Evolutionary conservation across 2,113 vertebrate genomes (phyloP).

Genomic region (Corythoichthys intestinalis): DNA sequence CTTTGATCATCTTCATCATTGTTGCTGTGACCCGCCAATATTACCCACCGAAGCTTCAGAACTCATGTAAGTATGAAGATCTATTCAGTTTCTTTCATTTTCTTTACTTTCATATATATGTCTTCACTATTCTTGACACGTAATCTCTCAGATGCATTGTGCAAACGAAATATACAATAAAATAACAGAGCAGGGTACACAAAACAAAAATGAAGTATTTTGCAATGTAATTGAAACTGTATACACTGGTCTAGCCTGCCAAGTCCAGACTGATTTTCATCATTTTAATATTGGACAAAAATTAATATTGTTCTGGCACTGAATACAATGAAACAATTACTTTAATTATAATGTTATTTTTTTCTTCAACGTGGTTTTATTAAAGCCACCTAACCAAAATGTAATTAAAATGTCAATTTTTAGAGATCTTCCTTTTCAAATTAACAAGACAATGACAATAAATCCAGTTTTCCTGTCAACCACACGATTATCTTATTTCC

Average conservation of each 20-base stretch:
- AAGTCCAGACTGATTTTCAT: not conserved
- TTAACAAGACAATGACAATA: too few relatives aligned
- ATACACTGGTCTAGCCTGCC: not conserved
- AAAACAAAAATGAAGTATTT: not conserved
- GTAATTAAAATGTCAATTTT: not conserved
- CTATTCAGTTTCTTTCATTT: not conserved
- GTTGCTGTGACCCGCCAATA: conserved; percentile 84
- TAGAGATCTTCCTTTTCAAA: not conserved
- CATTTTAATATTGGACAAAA: not conserved
- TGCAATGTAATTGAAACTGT: not conserved
- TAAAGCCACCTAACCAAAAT: not conserved
- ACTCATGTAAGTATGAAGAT: conserved; percentile 80
- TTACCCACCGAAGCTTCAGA: conserved; percentile 76
- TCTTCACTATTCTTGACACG: not conserved
- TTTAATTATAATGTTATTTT: not conserved
- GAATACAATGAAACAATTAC: not conserved
- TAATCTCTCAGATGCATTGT: not conserved
- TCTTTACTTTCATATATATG: not conserved
- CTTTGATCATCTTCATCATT: conserved; percentile 89
- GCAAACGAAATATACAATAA: not conserved
- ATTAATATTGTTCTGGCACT: not conserved
- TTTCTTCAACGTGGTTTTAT: not conserved
- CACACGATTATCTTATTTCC: too few relatives aligned
- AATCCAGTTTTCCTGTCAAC: too few relatives aligned
- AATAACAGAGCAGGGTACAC: not conserved